phyloP scores from a whole-genome alignment of 2,797 vertebrate species.

The Xenentodon cancila region DNA sequence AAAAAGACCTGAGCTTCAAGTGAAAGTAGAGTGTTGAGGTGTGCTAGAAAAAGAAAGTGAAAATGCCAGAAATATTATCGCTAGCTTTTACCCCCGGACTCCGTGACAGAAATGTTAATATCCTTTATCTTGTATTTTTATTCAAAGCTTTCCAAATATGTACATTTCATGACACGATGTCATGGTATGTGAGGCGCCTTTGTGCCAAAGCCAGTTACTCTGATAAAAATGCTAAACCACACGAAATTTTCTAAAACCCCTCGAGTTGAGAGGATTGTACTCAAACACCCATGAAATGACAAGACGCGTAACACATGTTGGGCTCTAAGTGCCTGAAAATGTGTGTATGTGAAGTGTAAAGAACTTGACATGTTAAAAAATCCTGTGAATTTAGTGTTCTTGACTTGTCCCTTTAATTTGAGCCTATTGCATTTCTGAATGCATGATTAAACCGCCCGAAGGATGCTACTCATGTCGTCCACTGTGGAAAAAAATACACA shows the following conservation, averaged over 20 bases:
- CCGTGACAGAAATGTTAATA: not conserved
- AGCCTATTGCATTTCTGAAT: slow-evolving; percentile 55
- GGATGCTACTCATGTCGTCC: slow-evolving; percentile 43
- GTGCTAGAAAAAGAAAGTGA: not conserved
- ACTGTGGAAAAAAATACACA: slow-evolving; percentile 23
- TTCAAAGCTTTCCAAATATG: too few relatives aligned
- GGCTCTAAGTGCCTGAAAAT: slow-evolving; percentile 9
- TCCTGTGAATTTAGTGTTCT: slow-evolving; percentile 45
- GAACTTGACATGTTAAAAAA: slow-evolving; percentile 39
- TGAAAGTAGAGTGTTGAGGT: slow-evolving; percentile 30
- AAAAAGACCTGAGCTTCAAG: slow-evolving; percentile 8
- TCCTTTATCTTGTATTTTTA: too few relatives aligned
- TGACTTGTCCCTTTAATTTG: slow-evolving; percentile 57
- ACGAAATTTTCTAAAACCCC: not conserved
- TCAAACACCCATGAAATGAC: slow-evolving; percentile 27
- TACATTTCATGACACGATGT: not conserved
- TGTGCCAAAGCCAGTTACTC: not conserved
- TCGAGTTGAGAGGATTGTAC: slow-evolving; percentile 3
- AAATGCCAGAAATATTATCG: not conserved
- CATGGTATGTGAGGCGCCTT: not conserved
- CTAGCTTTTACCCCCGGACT: not conserved
- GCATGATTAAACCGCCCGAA: slow-evolving; percentile 57
- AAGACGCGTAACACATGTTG: slow-evolving; percentile 1
- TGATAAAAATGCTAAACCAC: not conserved
- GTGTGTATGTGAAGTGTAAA: slow-evolving; percentile 40